Evolutionary conservation across 2,113 vertebrate genomes (phyloP).

Genomic region (Halichoerus grypus): DNA sequence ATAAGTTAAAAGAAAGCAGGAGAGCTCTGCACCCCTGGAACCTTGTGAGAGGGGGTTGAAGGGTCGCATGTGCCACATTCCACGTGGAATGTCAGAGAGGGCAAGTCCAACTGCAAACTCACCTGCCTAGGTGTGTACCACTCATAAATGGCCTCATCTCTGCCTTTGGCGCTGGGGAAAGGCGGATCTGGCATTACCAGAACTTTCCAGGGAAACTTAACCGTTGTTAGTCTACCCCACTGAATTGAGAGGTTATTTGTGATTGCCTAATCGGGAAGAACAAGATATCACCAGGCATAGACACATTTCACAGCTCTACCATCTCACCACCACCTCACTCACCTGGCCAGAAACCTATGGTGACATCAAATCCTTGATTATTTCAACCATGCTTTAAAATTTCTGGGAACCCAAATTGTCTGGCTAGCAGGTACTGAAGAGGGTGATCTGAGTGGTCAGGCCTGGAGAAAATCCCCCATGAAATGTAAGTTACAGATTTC

Average conservation of each 20-base stretch:
- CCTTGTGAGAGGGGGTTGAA: conserved; percentile 31
- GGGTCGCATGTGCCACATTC: neutral
- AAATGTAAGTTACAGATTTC: neutral
- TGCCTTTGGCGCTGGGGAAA: neutral
- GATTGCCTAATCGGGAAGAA: neutral
- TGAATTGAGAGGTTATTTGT: neutral
- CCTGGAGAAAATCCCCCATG: neutral
- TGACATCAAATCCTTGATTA: neutral
- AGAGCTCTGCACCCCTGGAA: neutral
- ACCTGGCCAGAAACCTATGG: neutral
- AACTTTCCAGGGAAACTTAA: neutral
- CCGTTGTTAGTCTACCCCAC: neutral
- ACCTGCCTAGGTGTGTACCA: neutral
- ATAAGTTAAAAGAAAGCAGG: neutral
- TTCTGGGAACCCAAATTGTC: neutral
- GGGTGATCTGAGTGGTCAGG: neutral
- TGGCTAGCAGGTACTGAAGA: neutral
- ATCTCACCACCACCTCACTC: neutral
- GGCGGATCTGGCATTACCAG: neutral
- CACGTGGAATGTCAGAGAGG: conserved; percentile 59
- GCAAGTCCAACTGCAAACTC: conserved; percentile 61
- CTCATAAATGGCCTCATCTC: neutral
- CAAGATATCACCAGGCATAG: neutral
- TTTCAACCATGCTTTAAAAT: neutral
- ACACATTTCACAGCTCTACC: neutral